Evolutionary conservation across 37 sponge, comb jelly and placozoan species (phyloP), one percentile per base, ranked within the genome.

Genomic region (Halisarca cf. caerulea): DNA sequence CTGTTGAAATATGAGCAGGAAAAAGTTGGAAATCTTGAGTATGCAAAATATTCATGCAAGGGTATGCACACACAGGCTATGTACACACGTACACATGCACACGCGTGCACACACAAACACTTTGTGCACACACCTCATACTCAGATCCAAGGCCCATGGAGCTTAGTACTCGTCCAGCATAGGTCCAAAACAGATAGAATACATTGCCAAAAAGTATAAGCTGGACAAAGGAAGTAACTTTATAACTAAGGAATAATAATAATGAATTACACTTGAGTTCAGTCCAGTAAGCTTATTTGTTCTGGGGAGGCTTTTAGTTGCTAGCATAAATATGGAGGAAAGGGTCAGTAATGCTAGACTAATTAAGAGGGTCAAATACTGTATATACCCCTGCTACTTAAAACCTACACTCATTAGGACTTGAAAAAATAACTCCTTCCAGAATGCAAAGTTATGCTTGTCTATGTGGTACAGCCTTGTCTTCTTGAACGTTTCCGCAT

Each of bases 401-500:
- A 14, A 37, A 23, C 77, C 41, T 25, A 66, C 80, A 2, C 32
- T 32, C 37, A 91, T 71, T 25, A 90, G 89, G 15, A 90, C 3
- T 28, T 93, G 86, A 23, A 79, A 73, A 78, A 87, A 95, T 24
- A 95, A 25, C 17, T 80, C 84, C 25, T 89, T 66, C 15, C 73
- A 53, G 44, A 90, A 40, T 15, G 80, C 72, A 68, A 87, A 97
- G 20, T 85, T 84, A 85, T 91, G 92, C 61, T 95, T 92, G 88
- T 97, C 98, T 87, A 97, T 59, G 66, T 94, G 95, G 81, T 97
- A 97, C 30, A 6, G 15, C 0, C 94, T 88, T 15, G 96, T 78
- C 82, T 97, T 97, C 37, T 69, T 61, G 58, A 91, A 97, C 28
- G 92, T 93, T 30, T 87, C 84, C 36, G 88, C 58, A 75, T 94